Evolutionary conservation across 2,888 invertebrate species (phyloP).

Genomic region (Sminthurides aquaticus): DNA sequence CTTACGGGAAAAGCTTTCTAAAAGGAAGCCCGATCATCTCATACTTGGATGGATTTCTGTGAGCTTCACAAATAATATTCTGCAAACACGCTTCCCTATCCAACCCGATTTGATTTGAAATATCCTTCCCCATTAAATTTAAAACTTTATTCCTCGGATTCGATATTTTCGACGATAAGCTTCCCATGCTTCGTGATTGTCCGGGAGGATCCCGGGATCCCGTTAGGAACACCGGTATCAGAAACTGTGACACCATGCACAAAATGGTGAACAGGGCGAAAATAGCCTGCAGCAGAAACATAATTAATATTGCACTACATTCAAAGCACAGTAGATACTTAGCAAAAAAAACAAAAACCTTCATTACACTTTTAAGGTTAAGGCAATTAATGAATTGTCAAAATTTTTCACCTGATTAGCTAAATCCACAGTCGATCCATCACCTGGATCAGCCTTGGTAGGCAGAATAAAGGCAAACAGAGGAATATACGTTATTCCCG

Average conservation of each 20-base stretch:
- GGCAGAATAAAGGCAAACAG: constrained; percentile 32
- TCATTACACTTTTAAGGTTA: background rate
- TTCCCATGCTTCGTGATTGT: constrained; percentile 24
- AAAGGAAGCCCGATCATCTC: constrained; percentile 38
- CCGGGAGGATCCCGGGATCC: constrained; percentile 32
- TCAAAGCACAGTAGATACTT: background rate
- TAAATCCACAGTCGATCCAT: constrained; percentile 28
- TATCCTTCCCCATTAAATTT: constrained; percentile 33
- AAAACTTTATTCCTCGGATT: constrained; percentile 34
- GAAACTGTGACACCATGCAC: constrained; percentile 32
- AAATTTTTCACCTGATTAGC: constrained; percentile 39
- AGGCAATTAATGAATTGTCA: too few relatives aligned
- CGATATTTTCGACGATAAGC: constrained; percentile 26
- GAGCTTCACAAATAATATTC: constrained; percentile 40
- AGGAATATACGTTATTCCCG: constrained; percentile 35
- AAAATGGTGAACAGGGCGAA: constrained; percentile 37
- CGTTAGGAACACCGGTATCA: constrained; percentile 39
- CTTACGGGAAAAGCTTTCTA: constrained; percentile 42
- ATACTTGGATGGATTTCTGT: constrained; percentile 36
- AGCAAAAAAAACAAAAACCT: background rate
- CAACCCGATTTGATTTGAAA: constrained; percentile 36
- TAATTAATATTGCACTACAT: background rate
- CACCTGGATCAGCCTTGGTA: constrained; percentile 32
- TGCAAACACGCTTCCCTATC: constrained; percentile 36
- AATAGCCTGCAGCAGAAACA: constrained; percentile 29